Evolutionary conservation across 2,797 vertebrate genomes (phyloP), one percentile per base, ranked within the genome.

Genomic region (Cossypha polioptera): DNA sequence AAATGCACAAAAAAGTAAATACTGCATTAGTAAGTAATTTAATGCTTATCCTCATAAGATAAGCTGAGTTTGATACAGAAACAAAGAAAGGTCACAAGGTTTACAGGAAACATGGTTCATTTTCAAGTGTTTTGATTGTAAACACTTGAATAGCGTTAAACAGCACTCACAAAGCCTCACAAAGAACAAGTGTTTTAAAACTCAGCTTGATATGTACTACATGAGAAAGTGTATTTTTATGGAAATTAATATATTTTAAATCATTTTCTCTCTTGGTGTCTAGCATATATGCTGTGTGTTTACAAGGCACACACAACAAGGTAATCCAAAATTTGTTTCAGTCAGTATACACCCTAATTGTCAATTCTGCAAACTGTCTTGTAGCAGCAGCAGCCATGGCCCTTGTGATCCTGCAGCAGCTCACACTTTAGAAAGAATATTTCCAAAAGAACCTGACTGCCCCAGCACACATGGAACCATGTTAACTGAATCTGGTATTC

Each of bases 41-140:
- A 58, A 83, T 31, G 29, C 45, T 85, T 74, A 42, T 20, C 12
- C 33, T 63, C 36, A 5, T 25, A 73, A 92, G 29, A 51, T 40
- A 91, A 90, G 33, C 36, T 76, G 58, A 83, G 51, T 71, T 62
- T 92, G 61, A 83, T 72, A 91, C 0, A 93, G 68, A 92, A 91
- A 82, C 45, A 89, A 82, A 90, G 47, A 87, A 66, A 89, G 67
- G 88, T 73, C 88, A 92, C 72, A 76, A 74, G 51, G 55, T 87
- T 72, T 82, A 69, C 38, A 71, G 75, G 74, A 93, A 94, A 69
- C 38, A 16, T 4, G 29, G n/a, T 11, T 84, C 33, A 29, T 76
- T 94, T 88, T 73, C 38, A 89, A 91, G 57, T 1, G 2, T 33
- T 71, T 84, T 85, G 19, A 69, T 36, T 4, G 6, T 18, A 73